Evolutionary conservation across 2,888 invertebrate genomes (phyloP), one percentile per base, ranked within the genome.

Genomic region (Melanotus villosus): DNA sequence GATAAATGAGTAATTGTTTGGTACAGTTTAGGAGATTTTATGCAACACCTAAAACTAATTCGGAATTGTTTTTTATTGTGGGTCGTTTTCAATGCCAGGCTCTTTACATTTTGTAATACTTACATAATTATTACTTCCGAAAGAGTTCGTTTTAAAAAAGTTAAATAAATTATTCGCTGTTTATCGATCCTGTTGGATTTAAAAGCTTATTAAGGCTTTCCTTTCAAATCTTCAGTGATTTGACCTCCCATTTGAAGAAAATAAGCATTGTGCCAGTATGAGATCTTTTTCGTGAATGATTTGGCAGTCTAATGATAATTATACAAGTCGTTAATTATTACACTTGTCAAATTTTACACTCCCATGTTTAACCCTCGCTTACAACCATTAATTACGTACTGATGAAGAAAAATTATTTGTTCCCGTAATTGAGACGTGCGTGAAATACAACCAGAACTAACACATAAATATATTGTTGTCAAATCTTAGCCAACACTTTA

Each of bases 341-440:
- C 60, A 60, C 60, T 60, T 60, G 60, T 60, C 60, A 60, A 60
- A 60, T 60, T 60, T 50, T 60, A 60, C 60, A 60, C 60, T 60
- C 60, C 60, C 60, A 60, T 60, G 50, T 60, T 60, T 60, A 60
- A 50, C 50, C 50, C 52, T 60, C 43, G 34, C 26, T 5, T 12
- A n/a, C 14, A 60, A 32, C 60, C 60, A 60, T 60, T 23, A 60
- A 60, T 60, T 60, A 60, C 14, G 16, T 36, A 34, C 50, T 60
- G 47, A 60, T 36, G 50, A 60, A 60, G 50, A 47, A 50, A 23
- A 50, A 60, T 60, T 47, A 50, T 50, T 59, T 60, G 50, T 60
- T 60, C 36, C 30, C 60, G 60, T 60, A 60, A 60, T 60, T 50
- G 60, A 60, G 60, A 60, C 34, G 60, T 50, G 60, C 32, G 50